Evolutionary conservation across 2,797 vertebrate species (phyloP).

Genomic region (Tinamus major): DNA sequence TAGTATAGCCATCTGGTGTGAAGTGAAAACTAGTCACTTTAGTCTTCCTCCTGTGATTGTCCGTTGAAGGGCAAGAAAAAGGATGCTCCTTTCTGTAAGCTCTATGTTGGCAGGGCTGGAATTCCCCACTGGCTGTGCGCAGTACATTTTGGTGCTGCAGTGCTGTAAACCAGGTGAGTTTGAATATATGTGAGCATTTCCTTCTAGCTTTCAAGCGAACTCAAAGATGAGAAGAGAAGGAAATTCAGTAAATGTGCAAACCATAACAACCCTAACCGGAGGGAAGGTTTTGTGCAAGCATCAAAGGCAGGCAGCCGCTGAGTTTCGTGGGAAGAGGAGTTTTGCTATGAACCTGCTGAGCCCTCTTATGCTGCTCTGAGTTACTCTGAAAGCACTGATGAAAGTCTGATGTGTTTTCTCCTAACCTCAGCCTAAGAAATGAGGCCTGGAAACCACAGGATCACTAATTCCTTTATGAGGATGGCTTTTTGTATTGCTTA

Average conservation of each 20-base stretch:
- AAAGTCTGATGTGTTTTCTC: neutral
- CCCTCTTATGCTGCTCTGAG: neutral
- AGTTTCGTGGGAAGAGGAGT: constrained; percentile 33
- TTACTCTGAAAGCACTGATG: constrained; percentile 11
- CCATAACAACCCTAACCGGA: neutral
- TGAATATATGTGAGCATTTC: neutral
- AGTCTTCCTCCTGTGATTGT: neutral
- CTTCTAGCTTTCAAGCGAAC: neutral
- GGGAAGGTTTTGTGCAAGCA: neutral
- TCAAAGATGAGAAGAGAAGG: neutral
- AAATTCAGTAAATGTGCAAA: neutral
- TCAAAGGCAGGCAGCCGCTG: neutral
- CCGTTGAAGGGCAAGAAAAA: neutral
- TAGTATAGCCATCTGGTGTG: neutral
- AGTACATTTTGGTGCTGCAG: neutral
- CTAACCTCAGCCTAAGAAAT: neutral
- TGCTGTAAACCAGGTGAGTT: constrained; percentile 20
- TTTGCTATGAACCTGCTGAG: neutral
- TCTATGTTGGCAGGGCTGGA: neutral
- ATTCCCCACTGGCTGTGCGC: neutral
- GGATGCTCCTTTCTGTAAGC: neutral
- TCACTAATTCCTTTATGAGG: neutral
- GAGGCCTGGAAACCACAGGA: neutral
- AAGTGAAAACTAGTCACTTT: neutral
- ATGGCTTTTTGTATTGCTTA: neutral